A percentile compares a stretch with the other conserved stretches of the same genome.
phyloP scores from a whole-genome alignment of 37 sponge, comb jelly and placozoan species.

The Ianthella basta region DNA sequence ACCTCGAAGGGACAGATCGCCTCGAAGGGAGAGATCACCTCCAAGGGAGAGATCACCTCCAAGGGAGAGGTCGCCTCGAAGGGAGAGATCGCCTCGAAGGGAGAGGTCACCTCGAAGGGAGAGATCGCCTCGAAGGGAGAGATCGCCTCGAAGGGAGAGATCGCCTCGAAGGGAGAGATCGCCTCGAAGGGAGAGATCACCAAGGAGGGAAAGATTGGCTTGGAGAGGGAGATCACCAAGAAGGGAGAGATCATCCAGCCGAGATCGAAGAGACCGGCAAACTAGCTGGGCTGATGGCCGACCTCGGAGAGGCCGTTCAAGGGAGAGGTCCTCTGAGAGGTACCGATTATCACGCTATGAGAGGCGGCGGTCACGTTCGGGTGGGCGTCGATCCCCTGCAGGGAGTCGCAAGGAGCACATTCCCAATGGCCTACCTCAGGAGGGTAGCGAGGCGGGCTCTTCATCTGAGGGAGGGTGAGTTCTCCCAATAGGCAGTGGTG shows the following conservation, averaged over 20 bases:
- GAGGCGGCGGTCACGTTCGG: background rate
- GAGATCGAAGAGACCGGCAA: too few species aligned
- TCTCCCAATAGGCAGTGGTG: background rate
- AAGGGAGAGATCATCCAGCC: background rate
- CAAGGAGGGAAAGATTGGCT: constrained; percentile 2
- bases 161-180: constrained; percentile 41
- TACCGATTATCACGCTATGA: background rate
- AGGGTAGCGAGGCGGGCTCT: background rate
- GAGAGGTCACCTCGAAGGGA: constrained; percentile 22
- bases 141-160: constrained; percentile 25
- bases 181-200: constrained; percentile 29
- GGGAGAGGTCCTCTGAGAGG: background rate
- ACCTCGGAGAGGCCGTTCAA: background rate
- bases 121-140: background rate
- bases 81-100: background rate
- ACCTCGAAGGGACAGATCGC: background rate
- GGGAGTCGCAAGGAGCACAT: background rate
- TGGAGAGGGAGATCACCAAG: constrained; percentile 28
- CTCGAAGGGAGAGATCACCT: constrained; percentile 15
- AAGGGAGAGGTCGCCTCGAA: constrained; percentile 4
- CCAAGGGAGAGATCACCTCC: background rate
- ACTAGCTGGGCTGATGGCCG: background rate
- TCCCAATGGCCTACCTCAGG: constrained; percentile 25
- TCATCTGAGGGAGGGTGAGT: constrained; percentile 16
- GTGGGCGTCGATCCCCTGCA: background rate